Conservation (phyloP, 35 echinoderm and acorn worm species). For the Heliocidaris erythrogramma region DNA sequence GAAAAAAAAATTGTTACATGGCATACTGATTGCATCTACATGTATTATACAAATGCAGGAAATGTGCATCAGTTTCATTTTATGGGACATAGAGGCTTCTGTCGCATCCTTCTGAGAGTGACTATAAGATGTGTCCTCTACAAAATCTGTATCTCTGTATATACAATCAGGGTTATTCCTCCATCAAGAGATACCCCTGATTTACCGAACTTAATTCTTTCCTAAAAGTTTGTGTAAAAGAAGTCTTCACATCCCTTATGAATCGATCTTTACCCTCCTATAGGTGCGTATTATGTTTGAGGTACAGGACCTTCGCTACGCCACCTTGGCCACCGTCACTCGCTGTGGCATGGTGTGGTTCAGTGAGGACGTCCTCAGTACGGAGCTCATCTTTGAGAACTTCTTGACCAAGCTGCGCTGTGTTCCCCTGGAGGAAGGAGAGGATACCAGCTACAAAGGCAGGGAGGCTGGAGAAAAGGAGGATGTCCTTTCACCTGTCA, state of each 20-base stretch:
- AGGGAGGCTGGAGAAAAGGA: constrained; percentile 59
- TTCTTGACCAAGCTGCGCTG: constrained; percentile 80
- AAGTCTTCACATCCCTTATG: background rate
- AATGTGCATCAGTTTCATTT: too few relatives aligned
- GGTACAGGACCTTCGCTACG: constrained; percentile 90
- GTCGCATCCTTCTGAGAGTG: too few relatives aligned
- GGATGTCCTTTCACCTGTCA: constrained; percentile 84
- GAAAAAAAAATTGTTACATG: too few relatives aligned
- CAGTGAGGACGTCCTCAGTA: constrained; percentile 98
- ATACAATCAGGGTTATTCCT: too few relatives aligned
- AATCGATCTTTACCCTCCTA: background rate
- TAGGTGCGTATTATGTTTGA: constrained; percentile 99
- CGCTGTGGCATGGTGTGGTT: constrained; percentile 99
- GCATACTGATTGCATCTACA: too few relatives aligned
- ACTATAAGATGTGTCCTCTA: too few relatives aligned
- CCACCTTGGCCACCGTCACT: constrained; percentile 98
- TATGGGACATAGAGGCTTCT: too few relatives aligned
- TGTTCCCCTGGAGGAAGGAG: constrained; percentile 86
- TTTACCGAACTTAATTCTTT: too few relatives aligned
- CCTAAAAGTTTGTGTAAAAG: too few relatives aligned
- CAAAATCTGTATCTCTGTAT: too few relatives aligned
- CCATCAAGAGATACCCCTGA: too few relatives aligned
- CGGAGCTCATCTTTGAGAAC: constrained; percentile 98
- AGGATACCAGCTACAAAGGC: constrained; percentile 52
- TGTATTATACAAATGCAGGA: too few relatives aligned